These are phyloP conservation scores for Calephelis nemesis DNA, from an alignment of 1,140 invertebrate genomes.

Conservation along the genomic window DNA sequence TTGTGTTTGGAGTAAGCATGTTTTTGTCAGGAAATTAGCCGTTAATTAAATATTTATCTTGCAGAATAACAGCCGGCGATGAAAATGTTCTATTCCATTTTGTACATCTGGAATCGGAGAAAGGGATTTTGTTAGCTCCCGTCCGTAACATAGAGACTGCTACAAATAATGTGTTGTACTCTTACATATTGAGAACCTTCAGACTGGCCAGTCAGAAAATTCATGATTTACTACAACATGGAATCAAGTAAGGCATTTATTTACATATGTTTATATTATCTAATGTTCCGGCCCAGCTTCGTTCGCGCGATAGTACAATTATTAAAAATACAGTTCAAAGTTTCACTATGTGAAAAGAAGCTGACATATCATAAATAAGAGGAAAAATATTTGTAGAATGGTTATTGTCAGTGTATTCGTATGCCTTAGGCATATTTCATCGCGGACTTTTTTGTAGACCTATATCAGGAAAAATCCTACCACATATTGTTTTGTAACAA, in stretches of 20 bases:
- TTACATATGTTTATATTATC: no score
- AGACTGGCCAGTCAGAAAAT: constrained; percentile 84
- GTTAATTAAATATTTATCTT: constrained; percentile 31
- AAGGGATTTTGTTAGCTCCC: constrained; percentile 83
- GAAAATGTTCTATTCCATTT: constrained; percentile 86
- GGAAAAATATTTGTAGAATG: no score
- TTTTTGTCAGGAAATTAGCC: neutral
- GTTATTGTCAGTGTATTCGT: no score
- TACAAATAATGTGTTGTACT: constrained; percentile 71
- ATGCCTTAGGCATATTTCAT: no score
- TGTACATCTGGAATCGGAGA: constrained; percentile 83
- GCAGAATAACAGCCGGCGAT: constrained; percentile 81
- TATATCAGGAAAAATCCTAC: no score
- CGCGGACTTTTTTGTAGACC: no score
- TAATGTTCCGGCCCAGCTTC: no score
- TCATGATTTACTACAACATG: constrained; percentile 85
- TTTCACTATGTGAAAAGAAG: no score
- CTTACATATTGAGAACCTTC: constrained; percentile 83
- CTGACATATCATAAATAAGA: no score
- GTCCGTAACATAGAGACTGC: constrained; percentile 72
- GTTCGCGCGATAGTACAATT: no score
- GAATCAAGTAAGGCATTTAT: constrained; percentile 79
- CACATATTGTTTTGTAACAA: no score
- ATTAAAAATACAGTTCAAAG: no score
- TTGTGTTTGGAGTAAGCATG: neutral